Evolutionary conservation across 2,888 invertebrate genomes (phyloP).

Genomic region (Apoda limacodes): DNA sequence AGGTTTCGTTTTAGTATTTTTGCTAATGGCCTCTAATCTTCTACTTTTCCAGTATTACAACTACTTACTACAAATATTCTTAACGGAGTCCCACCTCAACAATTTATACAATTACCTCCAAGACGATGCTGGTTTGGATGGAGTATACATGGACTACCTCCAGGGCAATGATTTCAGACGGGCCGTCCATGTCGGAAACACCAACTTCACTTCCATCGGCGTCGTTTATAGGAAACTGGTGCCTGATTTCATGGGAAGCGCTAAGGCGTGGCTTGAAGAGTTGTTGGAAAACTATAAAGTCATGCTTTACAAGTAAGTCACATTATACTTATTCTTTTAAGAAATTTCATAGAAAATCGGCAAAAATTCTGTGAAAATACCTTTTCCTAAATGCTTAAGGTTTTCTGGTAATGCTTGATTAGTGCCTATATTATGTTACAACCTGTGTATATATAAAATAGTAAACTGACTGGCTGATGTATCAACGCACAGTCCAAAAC

Average conservation of each 20-base stretch:
- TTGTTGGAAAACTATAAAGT: slow-evolving; percentile 66
- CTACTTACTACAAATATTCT: slow-evolving; percentile 51
- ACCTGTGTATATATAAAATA: too few species aligned
- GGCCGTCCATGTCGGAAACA: slow-evolving; percentile 66
- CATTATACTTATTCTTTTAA: too few species aligned
- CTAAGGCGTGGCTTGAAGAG: slow-evolving; percentile 67
- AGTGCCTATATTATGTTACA: too few species aligned
- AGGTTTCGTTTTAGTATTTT: neutral
- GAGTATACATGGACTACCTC: slow-evolving; percentile 51
- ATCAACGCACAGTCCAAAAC: too few species aligned
- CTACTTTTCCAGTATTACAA: slow-evolving; percentile 56
- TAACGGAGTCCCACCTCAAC: slow-evolving; percentile 47
- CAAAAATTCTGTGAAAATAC: too few species aligned
- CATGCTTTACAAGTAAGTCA: slow-evolving; percentile 72
- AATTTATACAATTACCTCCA: slow-evolving; percentile 63
- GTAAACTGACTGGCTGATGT: too few species aligned
- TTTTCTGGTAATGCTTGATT: too few species aligned
- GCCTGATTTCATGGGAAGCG: slow-evolving; percentile 68
- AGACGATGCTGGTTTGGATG: slow-evolving; percentile 47
- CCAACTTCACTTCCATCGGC: slow-evolving; percentile 59
- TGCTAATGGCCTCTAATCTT: slow-evolving; percentile 5
- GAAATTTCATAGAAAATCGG: too few species aligned
- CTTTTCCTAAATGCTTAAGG: too few species aligned
- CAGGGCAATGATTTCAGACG: slow-evolving; percentile 50
- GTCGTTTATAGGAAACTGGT: slow-evolving; percentile 61